These are phyloP conservation scores for Coenobita brevimanus DNA, from an alignment of 1,140 invertebrate species.

Conservation along the genomic window DNA sequence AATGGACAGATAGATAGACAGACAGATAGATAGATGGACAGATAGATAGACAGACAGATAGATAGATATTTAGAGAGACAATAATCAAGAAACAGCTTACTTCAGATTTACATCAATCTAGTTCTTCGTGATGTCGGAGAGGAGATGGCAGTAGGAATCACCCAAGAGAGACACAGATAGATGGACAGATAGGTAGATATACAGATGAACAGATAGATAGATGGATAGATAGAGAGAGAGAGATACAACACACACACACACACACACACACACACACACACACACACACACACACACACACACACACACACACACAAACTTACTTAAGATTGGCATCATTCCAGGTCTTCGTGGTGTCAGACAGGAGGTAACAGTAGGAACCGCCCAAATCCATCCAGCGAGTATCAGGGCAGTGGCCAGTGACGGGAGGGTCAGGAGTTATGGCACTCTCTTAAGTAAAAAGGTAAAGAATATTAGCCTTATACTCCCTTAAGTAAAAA, in stretches of 20 bases:
- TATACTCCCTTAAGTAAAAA: background rate
- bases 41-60: background rate
- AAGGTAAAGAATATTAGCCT: no score
- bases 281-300: background rate
- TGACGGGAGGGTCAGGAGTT: conserved; percentile 45
- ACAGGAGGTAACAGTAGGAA: conserved; percentile 52
- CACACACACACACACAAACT: no score
- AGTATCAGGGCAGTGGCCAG: no score
- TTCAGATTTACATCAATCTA: background rate
- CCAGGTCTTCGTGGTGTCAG: conserved; percentile 21
- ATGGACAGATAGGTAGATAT: no score
- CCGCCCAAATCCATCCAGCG: conserved; percentile 55
- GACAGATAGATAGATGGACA: background rate
- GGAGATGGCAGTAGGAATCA: background rate
- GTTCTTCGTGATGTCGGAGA: background rate
- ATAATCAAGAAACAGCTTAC: no score
- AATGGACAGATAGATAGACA: background rate
- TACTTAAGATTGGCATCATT: conserved; percentile 43
- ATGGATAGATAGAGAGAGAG: no score
- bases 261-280: background rate
- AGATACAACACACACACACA: no score
- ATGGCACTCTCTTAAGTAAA: conserved; percentile 30
- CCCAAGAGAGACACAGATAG: no score
- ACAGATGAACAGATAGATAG: no score
- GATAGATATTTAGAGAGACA: background rate